Base-by-base conservation (phyloP, 2,888 invertebrate species). In the Gymnocheta viridis region DNA sequence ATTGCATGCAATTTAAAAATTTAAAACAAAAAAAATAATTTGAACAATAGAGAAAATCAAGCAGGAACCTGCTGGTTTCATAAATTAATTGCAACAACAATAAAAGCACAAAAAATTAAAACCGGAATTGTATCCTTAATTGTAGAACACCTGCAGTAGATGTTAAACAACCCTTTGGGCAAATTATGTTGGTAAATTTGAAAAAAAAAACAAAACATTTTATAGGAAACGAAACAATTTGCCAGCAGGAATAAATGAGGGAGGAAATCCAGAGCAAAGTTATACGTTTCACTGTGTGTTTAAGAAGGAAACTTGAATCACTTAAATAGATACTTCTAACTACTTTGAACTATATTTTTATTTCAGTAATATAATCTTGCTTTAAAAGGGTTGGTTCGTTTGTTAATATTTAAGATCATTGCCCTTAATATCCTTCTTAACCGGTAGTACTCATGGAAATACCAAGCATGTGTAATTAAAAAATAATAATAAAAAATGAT, bases 41-140 rank as follows among this genome's bases (percentile, higher is more conserved):
- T 19, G 56, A 79, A 64, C 62, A 70, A 70, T 70, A 79, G 70
- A 64, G n/a, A 38, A 27, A 67, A 54, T 54, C 38, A 69, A 47
- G 14, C 60, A 82, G 62, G 44, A 82, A 82, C 81, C 81, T 82
- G 81, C 81, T 82, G 81, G 81, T 82, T 82, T 69, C 38, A 82
- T 56, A 80, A 73, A 58, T 74, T 82, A 82, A 76, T 54, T 54
- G 22, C 62, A 54, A 19, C 62, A 49, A 29, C 58, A 77, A 27
- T 9, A 62, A 62, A n/a, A 72, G 4, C 29, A 54, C 12, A 22
- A 74, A 32, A 67, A 51, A 72, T 2, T 24, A 19, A 54, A 58
- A 80, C 70, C 76, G 83, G 83, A 83, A 83, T 80, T 80, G 70
- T 76, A 83, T 69, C 80, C 76, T 80, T 72, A 80, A 83, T 72